A percentile compares a stretch with the other conserved stretches of the same genome.
Conservation (phyloP, 2,888 invertebrate species). For the Meganola albula region DNA sequence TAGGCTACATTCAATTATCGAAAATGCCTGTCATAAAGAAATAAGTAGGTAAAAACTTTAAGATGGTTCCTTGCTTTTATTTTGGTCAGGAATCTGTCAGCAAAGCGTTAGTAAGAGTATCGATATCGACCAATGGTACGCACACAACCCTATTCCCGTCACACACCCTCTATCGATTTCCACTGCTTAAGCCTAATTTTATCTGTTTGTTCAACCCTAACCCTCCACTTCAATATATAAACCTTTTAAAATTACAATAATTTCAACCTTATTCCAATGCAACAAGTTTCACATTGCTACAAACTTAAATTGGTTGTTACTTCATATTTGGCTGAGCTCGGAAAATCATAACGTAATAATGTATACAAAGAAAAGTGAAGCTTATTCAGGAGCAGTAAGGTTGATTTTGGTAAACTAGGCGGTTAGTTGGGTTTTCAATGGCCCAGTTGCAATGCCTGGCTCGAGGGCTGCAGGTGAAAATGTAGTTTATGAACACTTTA, state of each 20-base stretch:
- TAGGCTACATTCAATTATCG: no score
- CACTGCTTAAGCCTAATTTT: constrained; percentile 56
- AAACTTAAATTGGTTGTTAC: no score
- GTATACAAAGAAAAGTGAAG: constrained; percentile 9
- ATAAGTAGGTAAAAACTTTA: no score
- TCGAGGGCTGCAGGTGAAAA: constrained; percentile 26
- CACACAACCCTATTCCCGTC: constrained; percentile 35
- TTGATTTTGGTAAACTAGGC: constrained; percentile 8
- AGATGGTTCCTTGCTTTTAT: no score
- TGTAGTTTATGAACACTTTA: constrained; percentile 18
- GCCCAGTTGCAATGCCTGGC: constrained; percentile 11
- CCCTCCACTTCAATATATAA: constrained; percentile 11
- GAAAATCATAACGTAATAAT: no score
- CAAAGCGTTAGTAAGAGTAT: no score
- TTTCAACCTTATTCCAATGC: background rate
- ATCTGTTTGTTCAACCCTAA: constrained; percentile 42
- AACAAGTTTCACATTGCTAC: no score
- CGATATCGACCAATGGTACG: background rate
- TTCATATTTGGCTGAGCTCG: no score
- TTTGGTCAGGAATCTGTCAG: no score
- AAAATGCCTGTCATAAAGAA: no score
- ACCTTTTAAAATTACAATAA: no score
- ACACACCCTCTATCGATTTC: constrained; percentile 63
- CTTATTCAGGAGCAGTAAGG: constrained; percentile 9
- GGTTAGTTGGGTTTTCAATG: constrained; percentile 9